Evolutionary conservation across 2,888 invertebrate species (phyloP), one percentile per base, ranked within the genome.

Genomic region (Sepioteuthis lessoniana): DNA sequence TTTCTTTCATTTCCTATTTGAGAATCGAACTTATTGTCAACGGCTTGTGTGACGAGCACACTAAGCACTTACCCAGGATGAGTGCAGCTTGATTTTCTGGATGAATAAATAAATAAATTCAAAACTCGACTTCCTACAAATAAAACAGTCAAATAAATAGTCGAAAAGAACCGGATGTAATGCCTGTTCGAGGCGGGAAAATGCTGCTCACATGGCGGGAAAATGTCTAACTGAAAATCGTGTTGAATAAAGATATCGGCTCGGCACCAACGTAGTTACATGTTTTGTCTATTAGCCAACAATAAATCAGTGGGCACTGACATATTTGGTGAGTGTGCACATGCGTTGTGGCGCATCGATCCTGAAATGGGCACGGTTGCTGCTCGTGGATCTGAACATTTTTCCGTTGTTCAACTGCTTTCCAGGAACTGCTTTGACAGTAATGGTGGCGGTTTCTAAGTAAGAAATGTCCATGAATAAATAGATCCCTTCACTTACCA

Each of bases 231-330:
- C 16, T n/a, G n/a, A 76, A 76, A 76, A 76, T n/a, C 3, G 76
- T 76, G 55, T 76, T 76, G 76, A n/a, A 76, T 76, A 76, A 76
- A 76, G 76, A 76, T 35, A 76, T 76, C 76, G n/a, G 16, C 16
- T n/a, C n/a, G n/a, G 76, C 76, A 35, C n/a, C n/a, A 76, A n/a
- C 76, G 76, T 76, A 76, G 76, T n/a, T 76, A 76, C 76, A 76
- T n/a, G 76, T 76, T 76, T 76, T 76, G 76, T n/a, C n/a, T 76
- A 76, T 76, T 76, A 76, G n/a, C 76, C 76, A 76, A 76, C 76
- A 76, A 76, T 76, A 76, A 76, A 76, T 76, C 76, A 76, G 76
- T 35, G 4, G 19, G 76, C 16, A 4, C 76, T 76, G 76, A 76
- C 76, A 76, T 76, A 10, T 35, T 76, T 5, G n/a, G 13, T 19